A percentile compares a stretch with the other conserved stretches of the same genome.
These are phyloP conservation scores for Percopsis omiscomaycus DNA, from an alignment of 2,797 vertebrate genomes.

Conservation along the genomic window DNA sequence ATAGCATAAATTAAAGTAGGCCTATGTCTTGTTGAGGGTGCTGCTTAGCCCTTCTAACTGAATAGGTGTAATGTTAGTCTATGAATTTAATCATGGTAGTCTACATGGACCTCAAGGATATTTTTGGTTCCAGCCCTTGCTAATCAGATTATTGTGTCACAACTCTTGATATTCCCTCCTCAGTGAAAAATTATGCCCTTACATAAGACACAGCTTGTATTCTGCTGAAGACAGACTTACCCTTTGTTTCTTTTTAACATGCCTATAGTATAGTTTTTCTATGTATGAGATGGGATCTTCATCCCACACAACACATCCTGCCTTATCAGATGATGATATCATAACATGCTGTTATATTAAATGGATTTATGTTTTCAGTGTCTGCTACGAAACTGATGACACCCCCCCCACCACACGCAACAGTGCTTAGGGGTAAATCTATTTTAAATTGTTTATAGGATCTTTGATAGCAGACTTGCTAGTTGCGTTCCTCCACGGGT, in stretches of 20 bases:
- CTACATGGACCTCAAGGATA: slow-evolving; percentile 7
- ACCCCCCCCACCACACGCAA: too few species aligned
- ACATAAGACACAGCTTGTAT: slow-evolving; percentile 25
- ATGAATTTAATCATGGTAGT: too few species aligned
- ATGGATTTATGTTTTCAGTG: slow-evolving; percentile 38
- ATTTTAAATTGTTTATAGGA: too few species aligned
- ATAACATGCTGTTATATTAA: neutral
- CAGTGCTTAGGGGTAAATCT: too few species aligned
- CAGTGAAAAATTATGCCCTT: slow-evolving; percentile 34
- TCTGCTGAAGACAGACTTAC: slow-evolving; percentile 12
- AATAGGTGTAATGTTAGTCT: too few species aligned
- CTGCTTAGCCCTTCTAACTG: neutral
- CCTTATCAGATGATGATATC: too few species aligned
- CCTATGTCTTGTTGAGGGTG: neutral
- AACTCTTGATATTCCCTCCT: slow-evolving; percentile 31
- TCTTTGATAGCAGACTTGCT: too few species aligned
- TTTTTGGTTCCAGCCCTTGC: slow-evolving; percentile 26
- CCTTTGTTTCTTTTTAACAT: slow-evolving; percentile 31
- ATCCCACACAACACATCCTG: too few species aligned
- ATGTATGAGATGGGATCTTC: too few species aligned
- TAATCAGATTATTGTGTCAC: slow-evolving; percentile 62
- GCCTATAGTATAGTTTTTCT: neutral
- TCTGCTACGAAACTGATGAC: slow-evolving; percentile 25
- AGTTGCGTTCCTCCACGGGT: too few species aligned
- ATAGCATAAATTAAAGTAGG: neutral